A percentile compares a stretch with the other conserved stretches of the same genome.
Conservation (phyloP, 1,140 invertebrate species). For the Dendrolimus punctatus region DNA sequence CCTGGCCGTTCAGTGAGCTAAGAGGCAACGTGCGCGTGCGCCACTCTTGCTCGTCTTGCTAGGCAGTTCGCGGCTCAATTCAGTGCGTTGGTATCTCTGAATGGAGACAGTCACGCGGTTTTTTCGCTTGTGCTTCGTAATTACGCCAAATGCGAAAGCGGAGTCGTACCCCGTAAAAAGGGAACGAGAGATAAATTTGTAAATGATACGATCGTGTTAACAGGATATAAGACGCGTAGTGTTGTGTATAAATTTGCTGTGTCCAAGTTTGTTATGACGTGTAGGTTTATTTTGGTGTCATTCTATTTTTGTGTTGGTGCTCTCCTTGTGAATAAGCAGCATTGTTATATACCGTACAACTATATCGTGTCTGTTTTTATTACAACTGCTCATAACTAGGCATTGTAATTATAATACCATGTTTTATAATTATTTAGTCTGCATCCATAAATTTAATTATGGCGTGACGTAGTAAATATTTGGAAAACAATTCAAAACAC, state of each 20-base stretch:
- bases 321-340: slow-evolving; percentile 45
- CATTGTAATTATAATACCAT: too few species aligned
- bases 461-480: too few species aligned
- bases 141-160: slow-evolving; percentile 23
- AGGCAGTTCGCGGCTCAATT: slow-evolving; percentile 16
- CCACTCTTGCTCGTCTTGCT: slow-evolving; percentile 19
- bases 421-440: too few species aligned
- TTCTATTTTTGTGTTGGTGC: slow-evolving; percentile 51
- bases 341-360: slow-evolving; percentile 13
- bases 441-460: too few species aligned
- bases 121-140: slow-evolving; percentile 5
- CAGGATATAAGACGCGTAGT: slow-evolving; percentile 8
- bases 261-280: slow-evolving; percentile 30
- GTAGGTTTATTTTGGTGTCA: slow-evolving; percentile 52
- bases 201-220: slow-evolving; percentile 6
- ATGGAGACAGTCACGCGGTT: slow-evolving; percentile 48
- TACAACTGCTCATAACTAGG: too few species aligned
- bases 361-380: slow-evolving; percentile 1
- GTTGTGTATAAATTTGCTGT: slow-evolving; percentile 28
- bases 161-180: slow-evolving; percentile 20
- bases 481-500: too few species aligned
- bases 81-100: slow-evolving; percentile 51
- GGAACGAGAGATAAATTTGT: slow-evolving; percentile 6
- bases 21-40: slow-evolving; percentile 31
- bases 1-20: slow-evolving; percentile 32